Evolutionary conservation across 2,888 invertebrate species (phyloP), one percentile per base, ranked within the genome.

Genomic region (Deilephila porcellus): DNA sequence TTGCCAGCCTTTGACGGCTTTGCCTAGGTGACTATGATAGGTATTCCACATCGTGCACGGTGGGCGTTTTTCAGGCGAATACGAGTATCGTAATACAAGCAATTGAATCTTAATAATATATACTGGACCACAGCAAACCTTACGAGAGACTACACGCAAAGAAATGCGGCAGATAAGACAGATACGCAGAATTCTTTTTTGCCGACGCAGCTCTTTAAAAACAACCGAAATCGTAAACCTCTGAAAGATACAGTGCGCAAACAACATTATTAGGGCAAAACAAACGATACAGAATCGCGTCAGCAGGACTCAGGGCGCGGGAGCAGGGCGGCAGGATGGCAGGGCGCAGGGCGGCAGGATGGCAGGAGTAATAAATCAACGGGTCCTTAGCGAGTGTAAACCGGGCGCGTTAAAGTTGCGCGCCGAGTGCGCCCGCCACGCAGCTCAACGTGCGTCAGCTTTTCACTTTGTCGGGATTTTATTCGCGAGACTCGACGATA

Each of bases 401-500:
- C 83, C 81, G 76, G 80, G 86, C 87, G 45, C 67, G 67, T 25
- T 20, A 25, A 25, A 60, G 60, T 60, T 20, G n/a, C 32, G 63
- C 32, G 64, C 37, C 63, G 64, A 86, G 84, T 85, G 81, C 77
- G 77, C 78, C 77, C 56, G 56, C 56, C n/a, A 77, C 45, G 77
- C 80, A 77, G 79, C 74, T 78, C 78, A 81, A 80, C 79, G 79
- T 78, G 79, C 83, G 79, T 82, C 86, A 84, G 88, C 88, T 91
- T 89, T 90, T 90, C 91, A 91, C 90, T 91, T 90, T 91, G 90
- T 87, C 82, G 85, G 85, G 85, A 83, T 89, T 90, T 89, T 86
- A 87, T 87, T 86, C 83, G 83, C 79, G 84, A 84, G 78, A 79
- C 79, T 82, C 78, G 73, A 74, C 78, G 82, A 79, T 88, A 88